Evolutionary conservation across 2,888 invertebrate species (phyloP).

Genomic region (Acleris literana): DNA sequence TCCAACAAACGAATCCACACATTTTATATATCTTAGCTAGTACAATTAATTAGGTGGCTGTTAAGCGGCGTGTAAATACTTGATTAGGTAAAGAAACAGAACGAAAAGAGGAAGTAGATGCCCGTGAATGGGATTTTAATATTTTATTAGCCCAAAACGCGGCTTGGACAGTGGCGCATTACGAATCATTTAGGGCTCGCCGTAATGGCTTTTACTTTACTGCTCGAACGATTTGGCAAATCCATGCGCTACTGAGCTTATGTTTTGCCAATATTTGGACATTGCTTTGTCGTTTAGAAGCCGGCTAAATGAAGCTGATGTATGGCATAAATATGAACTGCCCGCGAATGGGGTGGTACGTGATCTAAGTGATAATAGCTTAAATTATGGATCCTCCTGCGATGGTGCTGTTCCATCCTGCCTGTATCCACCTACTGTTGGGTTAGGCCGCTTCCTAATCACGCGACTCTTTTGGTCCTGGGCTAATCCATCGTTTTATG

Average conservation of each 20-base stretch:
- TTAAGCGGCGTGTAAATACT: slow-evolving; percentile 6
- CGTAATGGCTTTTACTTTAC: slow-evolving; percentile 26
- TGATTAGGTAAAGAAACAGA: slow-evolving; percentile 3
- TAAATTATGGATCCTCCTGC: no score
- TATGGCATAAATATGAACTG: slow-evolving; percentile 9
- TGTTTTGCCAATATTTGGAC: slow-evolving; percentile 31
- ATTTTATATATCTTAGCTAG: slow-evolving; percentile 19
- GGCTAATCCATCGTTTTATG: no score
- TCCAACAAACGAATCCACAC: slow-evolving; percentile 7
- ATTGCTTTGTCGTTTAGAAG: slow-evolving; percentile 28
- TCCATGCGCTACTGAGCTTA: slow-evolving; percentile 24
- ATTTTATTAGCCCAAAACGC: slow-evolving; percentile 23
- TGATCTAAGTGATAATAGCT: not conserved
- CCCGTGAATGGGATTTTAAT: slow-evolving; percentile 18
- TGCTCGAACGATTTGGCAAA: slow-evolving; percentile 23
- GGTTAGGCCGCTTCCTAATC: no score
- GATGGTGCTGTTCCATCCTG: no score
- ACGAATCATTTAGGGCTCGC: slow-evolving; percentile 34
- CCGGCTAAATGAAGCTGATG: slow-evolving; percentile 1
- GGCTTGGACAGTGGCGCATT: slow-evolving; percentile 28
- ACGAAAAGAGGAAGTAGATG: not conserved
- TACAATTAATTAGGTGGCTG: slow-evolving; percentile 21
- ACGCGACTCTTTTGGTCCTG: no score
- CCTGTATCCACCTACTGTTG: no score
- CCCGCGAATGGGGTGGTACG: not conserved